Conservation (phyloP, 2,888 invertebrate species). For the Kuschelorhynchus macadamiae region DNA sequence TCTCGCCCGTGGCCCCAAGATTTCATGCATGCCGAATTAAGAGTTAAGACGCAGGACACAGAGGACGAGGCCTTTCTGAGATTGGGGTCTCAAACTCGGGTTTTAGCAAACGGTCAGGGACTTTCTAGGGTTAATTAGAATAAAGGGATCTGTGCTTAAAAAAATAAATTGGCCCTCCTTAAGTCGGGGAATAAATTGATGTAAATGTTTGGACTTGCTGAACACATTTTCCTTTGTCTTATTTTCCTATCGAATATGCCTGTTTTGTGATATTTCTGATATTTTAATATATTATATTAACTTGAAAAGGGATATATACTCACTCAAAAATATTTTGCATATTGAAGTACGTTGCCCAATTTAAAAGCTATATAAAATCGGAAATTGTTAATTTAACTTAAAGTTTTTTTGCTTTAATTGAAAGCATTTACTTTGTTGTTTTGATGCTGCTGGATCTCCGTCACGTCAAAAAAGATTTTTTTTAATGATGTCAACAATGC, state of each 20-base stretch:
- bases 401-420: no score
- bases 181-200: constrained; percentile 50
- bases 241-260: constrained; percentile 17
- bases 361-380: no score
- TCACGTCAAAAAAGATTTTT: no score
- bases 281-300: no score
- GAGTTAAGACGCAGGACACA: constrained; percentile 50
- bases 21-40: constrained; percentile 64
- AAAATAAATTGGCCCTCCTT: constrained; percentile 58
- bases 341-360: no score
- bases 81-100: constrained; percentile 57
- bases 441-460: no score
- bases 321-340: no score
- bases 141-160: constrained; percentile 55
- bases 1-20: constrained; percentile 54
- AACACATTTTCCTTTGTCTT: constrained; percentile 42
- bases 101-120: constrained; percentile 55
- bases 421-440: no score
- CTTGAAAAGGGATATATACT: no score
- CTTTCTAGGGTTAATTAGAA: constrained; percentile 60
- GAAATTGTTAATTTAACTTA: no score
- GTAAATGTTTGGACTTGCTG: constrained; percentile 44
- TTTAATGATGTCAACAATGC: no score
- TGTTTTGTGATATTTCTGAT: constrained; percentile 32
- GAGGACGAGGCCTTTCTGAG: constrained; percentile 52